phyloP scores from a whole-genome alignment of 2,113 vertebrate genomes.

The Thunnus thynnus region DNA sequence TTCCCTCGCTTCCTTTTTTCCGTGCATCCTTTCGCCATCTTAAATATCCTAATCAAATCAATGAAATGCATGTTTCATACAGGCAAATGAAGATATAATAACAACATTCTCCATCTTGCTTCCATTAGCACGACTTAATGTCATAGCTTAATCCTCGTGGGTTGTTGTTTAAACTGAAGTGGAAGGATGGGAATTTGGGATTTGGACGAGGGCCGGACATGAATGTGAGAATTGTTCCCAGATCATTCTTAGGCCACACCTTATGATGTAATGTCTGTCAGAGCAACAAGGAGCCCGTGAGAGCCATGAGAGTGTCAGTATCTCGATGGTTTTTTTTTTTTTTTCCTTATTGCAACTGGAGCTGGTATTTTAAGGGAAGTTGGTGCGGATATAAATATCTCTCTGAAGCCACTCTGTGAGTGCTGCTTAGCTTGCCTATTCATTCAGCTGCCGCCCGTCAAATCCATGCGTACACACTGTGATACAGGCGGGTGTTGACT shows the following conservation, averaged over 20 bases:
- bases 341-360: background rate
- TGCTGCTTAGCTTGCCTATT: conserved; percentile 20
- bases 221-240: conserved; percentile 53
- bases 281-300: conserved; percentile 16
- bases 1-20: conserved; percentile 14
- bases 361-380: conserved; percentile 29
- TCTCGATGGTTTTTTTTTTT: background rate
- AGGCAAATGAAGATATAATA: conserved; percentile 25
- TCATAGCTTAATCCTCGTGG: conserved; percentile 27
- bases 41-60: conserved; percentile 52
- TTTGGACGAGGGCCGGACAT: conserved; percentile 35
- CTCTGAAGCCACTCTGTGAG: conserved; percentile 21
- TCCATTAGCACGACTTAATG: conserved; percentile 25
- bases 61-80: conserved; percentile 1
- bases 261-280: conserved; percentile 70
- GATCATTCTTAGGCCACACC: conserved; percentile 55
- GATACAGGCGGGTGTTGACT: conserved; percentile 44
- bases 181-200: conserved; percentile 56
- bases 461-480: conserved; percentile 27
- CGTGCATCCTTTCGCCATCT: conserved; percentile 1
- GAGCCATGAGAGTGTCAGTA: conserved; percentile 34
- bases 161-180: conserved; percentile 35
- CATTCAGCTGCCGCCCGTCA: conserved; percentile 21
- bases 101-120: conserved; percentile 9
- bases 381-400: conserved; percentile 22